A percentile compares a stretch with the other conserved stretches of the same genome.
Conservation (phyloP, 2,797 vertebrate species). For the Parauchenoglanis ngamensis region DNA sequence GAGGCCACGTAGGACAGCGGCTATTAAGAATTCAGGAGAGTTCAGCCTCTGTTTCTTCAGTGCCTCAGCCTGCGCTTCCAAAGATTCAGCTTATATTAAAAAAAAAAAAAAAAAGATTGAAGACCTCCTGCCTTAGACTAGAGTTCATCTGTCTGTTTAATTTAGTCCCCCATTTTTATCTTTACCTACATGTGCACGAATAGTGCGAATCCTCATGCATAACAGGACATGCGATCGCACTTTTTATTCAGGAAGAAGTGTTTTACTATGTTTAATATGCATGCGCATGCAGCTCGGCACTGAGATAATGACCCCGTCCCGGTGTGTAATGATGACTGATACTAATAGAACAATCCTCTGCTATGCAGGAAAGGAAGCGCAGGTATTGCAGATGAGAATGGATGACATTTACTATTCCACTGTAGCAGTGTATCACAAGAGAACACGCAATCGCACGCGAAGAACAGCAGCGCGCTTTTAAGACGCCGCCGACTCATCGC, state of each 20-base stretch:
- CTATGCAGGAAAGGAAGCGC: conserved; percentile 35
- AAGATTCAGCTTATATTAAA: background rate
- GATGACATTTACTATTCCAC: conserved; percentile 50
- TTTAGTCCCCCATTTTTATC: background rate
- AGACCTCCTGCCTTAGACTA: background rate
- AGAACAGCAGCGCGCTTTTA: background rate
- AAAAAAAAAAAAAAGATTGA: too few species aligned
- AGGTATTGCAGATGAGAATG: conserved; percentile 39
- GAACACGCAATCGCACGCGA: background rate
- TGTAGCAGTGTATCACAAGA: conserved; percentile 26
- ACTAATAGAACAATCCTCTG: conserved; percentile 42
- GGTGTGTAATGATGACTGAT: conserved; percentile 50
- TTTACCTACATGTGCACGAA: too few species aligned
- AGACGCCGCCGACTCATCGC: conserved; percentile 15
- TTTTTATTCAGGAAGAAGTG: background rate
- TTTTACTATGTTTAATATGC: conserved; percentile 55
- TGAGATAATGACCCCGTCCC: conserved; percentile 48
- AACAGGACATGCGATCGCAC: background rate
- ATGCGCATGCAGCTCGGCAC: conserved; percentile 18
- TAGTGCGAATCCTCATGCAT: background rate
- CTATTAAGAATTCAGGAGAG: conserved; percentile 38
- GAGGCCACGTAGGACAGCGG: conserved; percentile 33
- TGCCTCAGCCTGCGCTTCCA: conserved; percentile 1
- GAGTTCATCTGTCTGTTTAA: conserved; percentile 20
- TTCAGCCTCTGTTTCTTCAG: conserved; percentile 4